Evolutionary conservation across 2,797 vertebrate species (phyloP), one percentile per base, ranked within the genome.

Genomic region (Arctocebus calabarensis): DNA sequence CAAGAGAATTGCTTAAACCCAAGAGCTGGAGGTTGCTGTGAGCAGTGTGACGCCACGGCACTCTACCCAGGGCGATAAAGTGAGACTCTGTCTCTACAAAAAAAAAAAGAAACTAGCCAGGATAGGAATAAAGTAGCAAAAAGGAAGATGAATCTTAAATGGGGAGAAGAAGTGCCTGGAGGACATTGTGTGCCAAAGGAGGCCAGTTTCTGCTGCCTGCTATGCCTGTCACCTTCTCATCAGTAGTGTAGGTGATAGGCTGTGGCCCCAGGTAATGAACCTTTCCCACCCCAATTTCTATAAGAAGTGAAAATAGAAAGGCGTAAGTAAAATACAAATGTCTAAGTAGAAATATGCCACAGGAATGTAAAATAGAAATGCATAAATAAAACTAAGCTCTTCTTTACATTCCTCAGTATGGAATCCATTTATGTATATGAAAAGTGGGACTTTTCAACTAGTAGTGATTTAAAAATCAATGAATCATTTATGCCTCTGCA

Each of bases 401-500:
- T 89, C 70, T 79, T 91, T 88, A 57, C 74, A 71, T 48, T 87
- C 40, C 29, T 85, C 45, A 93, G 37, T 74, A 70, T 85, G 82
- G 59, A 90, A 95, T 93, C 57, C 77, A 85, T 89, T 84, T 85
- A 43, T 93, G 48, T 86, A 78, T 90, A 87, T 84, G 87, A 89
- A 96, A 96, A 97, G 87, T 5, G 10, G 95, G 82, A 52, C 52
- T 96, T 97, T 96, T 92, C 92, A 88, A 88, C 88, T 94, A 88
- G 73, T 90, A 70, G 78, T 84, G 79, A 96, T 96, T 94, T 96
- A 92, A 90, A 97, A 97, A 86, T 95, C 88, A 95, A 85, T 97
- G 90, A 97, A 96, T 97, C 97, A 97, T 97, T 97, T 97, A 96
- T 97, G 95, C 90, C 32, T 94, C 84, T 75, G 73, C 34, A 74